These are phyloP conservation scores for Notocelia uddmanniana DNA, from an alignment of 2,888 invertebrate genomes.

Conservation along the genomic window DNA sequence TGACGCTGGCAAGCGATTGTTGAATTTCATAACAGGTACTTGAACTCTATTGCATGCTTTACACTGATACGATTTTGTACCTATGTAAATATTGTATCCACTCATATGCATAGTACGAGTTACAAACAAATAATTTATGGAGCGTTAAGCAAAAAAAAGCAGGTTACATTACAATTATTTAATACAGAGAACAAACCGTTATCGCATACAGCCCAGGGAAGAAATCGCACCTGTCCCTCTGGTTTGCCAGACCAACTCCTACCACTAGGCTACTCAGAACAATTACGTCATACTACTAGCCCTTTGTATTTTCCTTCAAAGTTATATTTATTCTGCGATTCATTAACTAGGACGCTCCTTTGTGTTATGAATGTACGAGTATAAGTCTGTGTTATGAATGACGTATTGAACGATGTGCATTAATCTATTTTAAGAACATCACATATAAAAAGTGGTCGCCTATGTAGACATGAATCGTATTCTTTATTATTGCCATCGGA, in stretches of 20 bases:
- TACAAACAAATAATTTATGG: too few species aligned
- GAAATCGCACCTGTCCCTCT: too few species aligned
- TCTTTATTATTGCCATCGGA: slow-evolving; percentile 34
- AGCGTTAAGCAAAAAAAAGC: neutral
- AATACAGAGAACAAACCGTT: too few species aligned
- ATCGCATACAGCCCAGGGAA: too few species aligned
- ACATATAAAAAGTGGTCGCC: slow-evolving; percentile 6
- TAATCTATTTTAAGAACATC: slow-evolving; percentile 15
- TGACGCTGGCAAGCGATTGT: neutral
- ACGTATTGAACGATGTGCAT: slow-evolving; percentile 6
- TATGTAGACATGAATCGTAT: slow-evolving; percentile 20
- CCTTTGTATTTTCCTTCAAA: neutral
- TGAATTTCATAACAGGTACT: neutral
- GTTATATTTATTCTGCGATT: neutral
- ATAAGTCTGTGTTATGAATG: too few species aligned
- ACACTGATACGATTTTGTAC: neutral
- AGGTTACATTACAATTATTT: neutral
- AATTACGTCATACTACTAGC: too few species aligned
- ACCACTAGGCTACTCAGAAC: too few species aligned
- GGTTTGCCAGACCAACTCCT: too few species aligned
- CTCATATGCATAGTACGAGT: too few species aligned
- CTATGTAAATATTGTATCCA: neutral
- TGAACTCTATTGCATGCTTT: neutral
- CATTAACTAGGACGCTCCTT: neutral
- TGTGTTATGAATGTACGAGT: too few species aligned